phyloP scores from a whole-genome alignment of 2,797 vertebrate species.

The Takifugu ocellatus region DNA sequence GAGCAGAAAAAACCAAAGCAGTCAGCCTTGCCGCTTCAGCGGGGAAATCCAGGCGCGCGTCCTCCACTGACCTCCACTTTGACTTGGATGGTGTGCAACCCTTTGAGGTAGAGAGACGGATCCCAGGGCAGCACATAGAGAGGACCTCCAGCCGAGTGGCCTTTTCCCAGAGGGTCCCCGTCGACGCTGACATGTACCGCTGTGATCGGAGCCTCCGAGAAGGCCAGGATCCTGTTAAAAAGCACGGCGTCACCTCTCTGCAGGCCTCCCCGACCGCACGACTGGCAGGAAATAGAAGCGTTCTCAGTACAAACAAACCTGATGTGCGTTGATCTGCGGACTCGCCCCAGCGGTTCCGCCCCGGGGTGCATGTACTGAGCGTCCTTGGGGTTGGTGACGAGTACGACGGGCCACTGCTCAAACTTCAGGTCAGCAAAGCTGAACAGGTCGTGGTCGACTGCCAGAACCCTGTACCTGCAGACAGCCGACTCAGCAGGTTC shows the following conservation, averaged over 20 bases:
- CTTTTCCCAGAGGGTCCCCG: slow-evolving; percentile 77
- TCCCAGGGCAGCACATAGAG: slow-evolving; percentile 88
- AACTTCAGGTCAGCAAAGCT: slow-evolving; percentile 91
- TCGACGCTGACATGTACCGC: slow-evolving; percentile 84
- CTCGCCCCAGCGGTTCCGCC: slow-evolving; percentile 84
- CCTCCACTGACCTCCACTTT: slow-evolving; percentile 81
- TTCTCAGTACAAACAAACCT: slow-evolving; percentile 74
- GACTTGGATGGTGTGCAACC: slow-evolving; percentile 86
- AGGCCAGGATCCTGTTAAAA: slow-evolving; percentile 84
- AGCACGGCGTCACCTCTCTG: not conserved
- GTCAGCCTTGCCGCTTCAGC: slow-evolving; percentile 19
- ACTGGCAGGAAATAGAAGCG: not conserved
- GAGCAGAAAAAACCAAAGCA: slow-evolving; percentile 1
- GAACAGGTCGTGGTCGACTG: slow-evolving; percentile 92
- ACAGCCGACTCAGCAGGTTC: not conserved
- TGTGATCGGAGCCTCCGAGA: slow-evolving; percentile 83
- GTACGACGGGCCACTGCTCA: slow-evolving; percentile 88
- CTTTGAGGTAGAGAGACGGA: slow-evolving; percentile 80
- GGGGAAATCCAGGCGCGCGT: not conserved
- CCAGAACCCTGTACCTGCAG: slow-evolving; percentile 88
- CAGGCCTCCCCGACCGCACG: not conserved
- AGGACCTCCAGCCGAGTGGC: slow-evolving; percentile 80
- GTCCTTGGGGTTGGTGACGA: slow-evolving; percentile 96
- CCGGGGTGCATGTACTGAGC: slow-evolving; percentile 85
- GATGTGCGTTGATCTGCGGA: slow-evolving; percentile 89